phyloP scores from a whole-genome alignment of 2,888 invertebrate species.

The Pandemis cinnamomeana region DNA sequence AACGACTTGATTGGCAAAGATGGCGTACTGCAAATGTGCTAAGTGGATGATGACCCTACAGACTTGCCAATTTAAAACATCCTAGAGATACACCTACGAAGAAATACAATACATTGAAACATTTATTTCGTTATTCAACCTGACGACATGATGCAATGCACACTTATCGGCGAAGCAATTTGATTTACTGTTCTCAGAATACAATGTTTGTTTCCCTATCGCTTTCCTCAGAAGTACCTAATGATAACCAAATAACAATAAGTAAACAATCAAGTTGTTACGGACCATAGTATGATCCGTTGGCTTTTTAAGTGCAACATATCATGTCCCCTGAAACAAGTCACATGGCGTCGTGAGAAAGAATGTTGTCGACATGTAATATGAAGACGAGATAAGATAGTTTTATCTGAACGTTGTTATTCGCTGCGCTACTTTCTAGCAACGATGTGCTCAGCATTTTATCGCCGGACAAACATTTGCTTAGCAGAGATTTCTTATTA shows the following conservation, averaged over 20 bases:
- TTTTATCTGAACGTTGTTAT: slow-evolving; percentile 61
- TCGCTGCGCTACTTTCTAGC: slow-evolving; percentile 65
- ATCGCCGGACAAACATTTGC: slow-evolving; percentile 73
- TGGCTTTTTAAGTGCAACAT: slow-evolving; percentile 1
- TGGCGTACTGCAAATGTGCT: slow-evolving; percentile 76
- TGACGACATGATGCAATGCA: slow-evolving; percentile 1
- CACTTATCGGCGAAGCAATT: background rate
- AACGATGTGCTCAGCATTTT: slow-evolving; percentile 61
- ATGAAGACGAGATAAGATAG: slow-evolving; percentile 64
- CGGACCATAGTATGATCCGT: background rate
- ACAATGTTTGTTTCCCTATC: slow-evolving; percentile 41
- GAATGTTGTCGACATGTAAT: slow-evolving; percentile 49
- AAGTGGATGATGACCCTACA: slow-evolving; percentile 76
- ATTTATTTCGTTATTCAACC: slow-evolving; percentile 10
- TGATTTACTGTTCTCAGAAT: slow-evolving; percentile 13
- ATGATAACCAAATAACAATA: slow-evolving; percentile 4
- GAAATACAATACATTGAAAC: background rate
- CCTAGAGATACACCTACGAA: slow-evolving; percentile 16
- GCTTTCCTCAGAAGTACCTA: slow-evolving; percentile 26
- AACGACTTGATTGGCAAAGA: slow-evolving; percentile 79
- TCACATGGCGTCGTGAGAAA: slow-evolving; percentile 52
- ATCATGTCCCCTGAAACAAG: slow-evolving; percentile 17
- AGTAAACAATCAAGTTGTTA: background rate
- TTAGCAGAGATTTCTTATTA: slow-evolving; percentile 67
- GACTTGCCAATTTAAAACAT: slow-evolving; percentile 57